Evolutionary conservation across 92 coral and sea anemone genomes (phyloP).

Genomic region (Epizoanthus fatuus): DNA sequence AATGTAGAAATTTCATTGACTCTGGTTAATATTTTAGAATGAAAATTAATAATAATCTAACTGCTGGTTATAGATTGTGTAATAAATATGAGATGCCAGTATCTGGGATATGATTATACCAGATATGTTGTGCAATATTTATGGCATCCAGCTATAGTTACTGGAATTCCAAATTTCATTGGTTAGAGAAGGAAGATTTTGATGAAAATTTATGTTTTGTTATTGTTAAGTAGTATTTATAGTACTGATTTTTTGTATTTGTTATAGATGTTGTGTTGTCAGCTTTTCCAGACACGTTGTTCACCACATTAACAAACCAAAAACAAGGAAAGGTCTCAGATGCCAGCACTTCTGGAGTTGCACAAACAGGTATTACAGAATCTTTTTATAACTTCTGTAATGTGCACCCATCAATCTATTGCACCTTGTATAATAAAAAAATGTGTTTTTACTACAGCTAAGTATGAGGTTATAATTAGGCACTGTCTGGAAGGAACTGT

Average conservation of each 20-base stretch:
- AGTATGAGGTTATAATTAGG: slow-evolving; percentile 38
- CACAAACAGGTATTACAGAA: slow-evolving; percentile 17
- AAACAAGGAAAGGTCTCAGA: slow-evolving; percentile 15
- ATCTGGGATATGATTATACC: neutral
- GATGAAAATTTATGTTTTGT: neutral
- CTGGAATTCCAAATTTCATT: too few species aligned
- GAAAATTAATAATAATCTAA: neutral
- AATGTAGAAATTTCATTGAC: too few species aligned
- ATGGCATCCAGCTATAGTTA: neutral
- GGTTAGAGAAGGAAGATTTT: too few species aligned
- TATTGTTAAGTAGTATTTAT: neutral
- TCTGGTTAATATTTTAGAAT: neutral
- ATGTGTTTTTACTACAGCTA: too few species aligned
- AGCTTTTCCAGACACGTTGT: slow-evolving; percentile 91
- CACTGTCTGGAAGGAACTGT: neutral
- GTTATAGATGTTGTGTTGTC: slow-evolving; percentile 84
- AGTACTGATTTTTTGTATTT: neutral
- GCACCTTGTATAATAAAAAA: too few species aligned
- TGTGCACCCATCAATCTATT: too few species aligned
- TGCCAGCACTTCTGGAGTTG: neutral
- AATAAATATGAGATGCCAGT: neutral
- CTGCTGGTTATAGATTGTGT: neutral
- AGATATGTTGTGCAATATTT: neutral
- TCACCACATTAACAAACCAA: slow-evolving; percentile 70
- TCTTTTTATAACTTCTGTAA: too few species aligned